Base-by-base conservation (phyloP, 35 echinoderm and acorn worm species). In the Anneissia japonica region DNA sequence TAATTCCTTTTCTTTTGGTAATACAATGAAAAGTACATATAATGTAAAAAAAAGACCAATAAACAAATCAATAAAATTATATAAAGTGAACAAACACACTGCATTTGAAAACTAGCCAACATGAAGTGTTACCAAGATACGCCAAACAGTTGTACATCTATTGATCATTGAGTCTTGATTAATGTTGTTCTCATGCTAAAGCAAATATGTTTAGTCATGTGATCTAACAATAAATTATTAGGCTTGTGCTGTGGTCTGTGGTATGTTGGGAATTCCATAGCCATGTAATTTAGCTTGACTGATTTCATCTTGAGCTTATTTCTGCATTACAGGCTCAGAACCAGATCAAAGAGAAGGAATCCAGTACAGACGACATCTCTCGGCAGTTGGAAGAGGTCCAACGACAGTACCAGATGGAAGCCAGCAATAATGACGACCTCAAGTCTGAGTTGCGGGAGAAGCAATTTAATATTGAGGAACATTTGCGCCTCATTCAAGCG, bases 371-470 rank as follows among this genome's bases (percentile, higher is more conserved):
- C 17, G 85, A 85, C 35, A 35, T 93, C 11, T 73, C 84, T 32
- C 39, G 73, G 74, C 94, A 97, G 39, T 72, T 93, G 21, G 73
- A 43, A 38, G 83, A 73, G 46, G n/a, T 74, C 21, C 88, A 93
- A 39, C 51, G 77, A 31, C 87, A 90, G 43, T 75, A 90, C 64
- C 35, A 93, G 31, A 79, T 90, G 37, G 90, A 93, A 82, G 81
- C 55, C 74, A 46, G 34, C 9, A 92, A 77, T 76, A 90, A 81
- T 85, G 91, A 97, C 40, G 94, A 93, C 21, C 64, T 90, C 3
- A 46, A 86, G 40, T 35, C 87, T 31, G 91, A 97, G 37, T 46
- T 97, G 34, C 72, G 91, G 76, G 94, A 97, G n/a, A 93, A 90
- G 21, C 88, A 90, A 56, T 74, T 81, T 23, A 91, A 93, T 76